phyloP scores from a whole-genome alignment of 1,140 invertebrate genomes.

The Achroia grisella region DNA sequence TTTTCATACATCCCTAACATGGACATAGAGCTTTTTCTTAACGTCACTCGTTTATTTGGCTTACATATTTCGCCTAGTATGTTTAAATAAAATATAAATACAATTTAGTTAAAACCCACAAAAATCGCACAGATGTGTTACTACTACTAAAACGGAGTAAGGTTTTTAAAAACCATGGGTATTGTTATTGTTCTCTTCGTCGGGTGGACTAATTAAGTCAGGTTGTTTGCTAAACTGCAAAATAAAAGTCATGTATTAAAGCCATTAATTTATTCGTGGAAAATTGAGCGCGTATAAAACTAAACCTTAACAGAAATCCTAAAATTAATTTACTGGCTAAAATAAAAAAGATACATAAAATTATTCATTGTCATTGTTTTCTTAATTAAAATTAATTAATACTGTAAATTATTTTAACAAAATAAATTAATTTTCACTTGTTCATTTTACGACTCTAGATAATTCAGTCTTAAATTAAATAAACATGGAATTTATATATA shows the following conservation, averaged over 20 bases:
- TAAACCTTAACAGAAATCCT: conserved; percentile 35
- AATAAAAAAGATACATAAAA: conserved; percentile 20
- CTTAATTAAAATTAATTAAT: conserved; percentile 6
- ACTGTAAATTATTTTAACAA: conserved; percentile 10
- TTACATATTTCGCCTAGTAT: conserved; percentile 2
- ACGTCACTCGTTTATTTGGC: background rate
- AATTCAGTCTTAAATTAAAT: conserved; percentile 3
- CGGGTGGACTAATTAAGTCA: too few species aligned
- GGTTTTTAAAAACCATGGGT: too few species aligned
- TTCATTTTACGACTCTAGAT: background rate
- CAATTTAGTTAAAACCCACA: too few species aligned
- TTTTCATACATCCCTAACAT: too few species aligned
- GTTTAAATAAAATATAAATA: too few species aligned
- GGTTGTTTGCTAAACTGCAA: too few species aligned
- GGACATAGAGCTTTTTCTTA: too few species aligned
- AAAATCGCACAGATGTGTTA: too few species aligned
- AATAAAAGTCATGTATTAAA: conserved; percentile 33
- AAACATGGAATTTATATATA: background rate
- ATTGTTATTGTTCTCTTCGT: too few species aligned
- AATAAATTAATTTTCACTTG: conserved; percentile 8
- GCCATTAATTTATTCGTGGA: conserved; percentile 55
- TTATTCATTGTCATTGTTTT: conserved; percentile 14
- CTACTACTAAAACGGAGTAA: too few species aligned
- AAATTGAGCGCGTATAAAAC: conserved; percentile 60
- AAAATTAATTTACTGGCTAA: conserved; percentile 20